Base-by-base conservation (phyloP, 2,113 vertebrate genomes). In the Ptychochromis oligacanthus region DNA sequence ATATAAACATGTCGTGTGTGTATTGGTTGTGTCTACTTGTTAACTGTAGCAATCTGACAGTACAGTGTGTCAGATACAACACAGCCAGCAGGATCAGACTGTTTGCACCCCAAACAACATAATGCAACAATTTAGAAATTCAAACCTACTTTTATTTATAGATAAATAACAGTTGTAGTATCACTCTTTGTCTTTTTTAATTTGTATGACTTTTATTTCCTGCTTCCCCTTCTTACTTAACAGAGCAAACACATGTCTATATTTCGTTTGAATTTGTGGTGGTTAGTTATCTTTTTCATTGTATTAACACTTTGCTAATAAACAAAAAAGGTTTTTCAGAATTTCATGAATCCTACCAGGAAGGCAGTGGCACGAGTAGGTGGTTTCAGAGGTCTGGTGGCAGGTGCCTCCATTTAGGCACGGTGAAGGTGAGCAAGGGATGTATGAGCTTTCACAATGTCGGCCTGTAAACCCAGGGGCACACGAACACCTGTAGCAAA, bases 351-450 rank as follows among this genome's bases (percentile, higher is more conserved):
- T 82, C 88, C 61, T 81, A 99, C 98, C 98, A 94, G 97, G 97
- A 56, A 99, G 96, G 78, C 98, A 99, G 95, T 97, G 97, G 93
- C 98, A 99, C 20, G 95, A 96, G 83, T 97, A 99, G 90, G 89
- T 95, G 81, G 94, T 96, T 82, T 98, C 98, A 0, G 95, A 94
- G 3, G 91, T 97, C 15, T 93, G 97, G 31, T 97, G 96, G 86
- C 98, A 99, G 80, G 97, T 98, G 70, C 98, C 98, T 75, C 97
- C 97, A 1, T 98, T 98, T 54, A 96, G 93, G 75, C 97, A 99
- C 0, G 97, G 97, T 0, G 97, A 98, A 0, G 97, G 97, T 0
- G 95, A 95, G 56, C 98, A 99, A 0, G 97, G 97, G 81, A 97
- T 82, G 1, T 98, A 98, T 0, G 86, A 62, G 4, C 95, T 97